These are phyloP conservation scores for Ridgeia piscesae DNA, from an alignment of 1,140 invertebrate genomes.

Conservation along the genomic window DNA sequence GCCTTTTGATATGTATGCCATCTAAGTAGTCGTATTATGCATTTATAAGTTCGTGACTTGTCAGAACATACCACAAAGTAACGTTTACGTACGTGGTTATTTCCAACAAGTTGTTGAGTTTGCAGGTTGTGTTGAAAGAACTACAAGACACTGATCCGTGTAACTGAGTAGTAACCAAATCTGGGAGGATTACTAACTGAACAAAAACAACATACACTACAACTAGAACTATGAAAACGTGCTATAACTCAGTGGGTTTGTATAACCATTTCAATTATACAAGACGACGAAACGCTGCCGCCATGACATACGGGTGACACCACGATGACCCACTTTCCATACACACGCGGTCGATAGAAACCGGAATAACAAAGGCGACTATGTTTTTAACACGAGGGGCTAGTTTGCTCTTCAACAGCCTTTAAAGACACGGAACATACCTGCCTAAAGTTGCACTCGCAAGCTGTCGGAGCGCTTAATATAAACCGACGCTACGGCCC, in stretches of 20 bases:
- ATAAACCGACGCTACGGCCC: background rate
- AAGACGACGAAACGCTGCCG: background rate
- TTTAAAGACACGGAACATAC: background rate
- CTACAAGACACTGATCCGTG: too few relatives aligned
- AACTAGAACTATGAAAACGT: background rate
- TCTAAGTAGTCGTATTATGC: too few relatives aligned
- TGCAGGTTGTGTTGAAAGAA: too few relatives aligned
- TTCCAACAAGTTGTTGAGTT: too few relatives aligned
- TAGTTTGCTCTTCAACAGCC: background rate
- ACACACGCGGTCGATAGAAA: conserved; percentile 3
- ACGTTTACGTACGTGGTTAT: too few relatives aligned
- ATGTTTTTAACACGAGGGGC: background rate
- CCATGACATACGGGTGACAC: background rate
- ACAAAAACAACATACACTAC: background rate
- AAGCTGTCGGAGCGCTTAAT: background rate
- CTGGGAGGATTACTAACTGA: background rate
- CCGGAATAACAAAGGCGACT: background rate
- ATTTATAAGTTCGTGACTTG: too few relatives aligned
- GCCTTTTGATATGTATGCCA: too few relatives aligned
- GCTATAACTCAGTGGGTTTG: background rate
- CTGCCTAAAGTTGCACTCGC: background rate
- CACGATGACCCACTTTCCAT: background rate
- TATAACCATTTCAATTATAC: background rate
- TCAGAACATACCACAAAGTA: too few relatives aligned
- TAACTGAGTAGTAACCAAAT: too few relatives aligned